Evolutionary conservation across 2,113 vertebrate genomes (phyloP).

Genomic region (Bubalus kerabau): DNA sequence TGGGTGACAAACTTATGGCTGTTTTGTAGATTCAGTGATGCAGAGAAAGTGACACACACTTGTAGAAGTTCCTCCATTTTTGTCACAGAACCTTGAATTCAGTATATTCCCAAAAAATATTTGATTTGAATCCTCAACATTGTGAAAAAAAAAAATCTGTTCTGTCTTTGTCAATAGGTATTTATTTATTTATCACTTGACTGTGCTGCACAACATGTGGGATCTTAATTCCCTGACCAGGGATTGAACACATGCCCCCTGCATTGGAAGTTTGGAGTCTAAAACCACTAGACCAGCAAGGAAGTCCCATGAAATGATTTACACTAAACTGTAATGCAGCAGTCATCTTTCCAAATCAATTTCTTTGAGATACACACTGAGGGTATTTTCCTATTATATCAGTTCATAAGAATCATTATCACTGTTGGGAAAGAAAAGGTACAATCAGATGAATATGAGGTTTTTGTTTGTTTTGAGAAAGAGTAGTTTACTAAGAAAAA

Average conservation of each 20-base stretch:
- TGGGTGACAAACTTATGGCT: not conserved
- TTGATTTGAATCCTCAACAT: not conserved
- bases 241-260: not conserved
- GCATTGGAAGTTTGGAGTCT: not conserved
- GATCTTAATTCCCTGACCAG: not conserved
- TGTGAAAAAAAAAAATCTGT: not conserved
- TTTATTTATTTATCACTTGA: no score
- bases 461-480: slow-evolving; percentile 45
- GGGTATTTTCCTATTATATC: not conserved
- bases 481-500: slow-evolving; percentile 71
- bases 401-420: slow-evolving; percentile 10
- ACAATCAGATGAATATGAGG: not conserved
- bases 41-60: not conserved
- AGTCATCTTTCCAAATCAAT: not conserved
- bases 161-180: not conserved
- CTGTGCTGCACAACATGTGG: not conserved
- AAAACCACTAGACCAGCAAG: not conserved
- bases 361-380: not conserved
- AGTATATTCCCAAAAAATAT: not conserved
- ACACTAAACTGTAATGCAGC: not conserved
- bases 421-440: slow-evolving; percentile 47
- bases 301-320: not conserved
- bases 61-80: not conserved
- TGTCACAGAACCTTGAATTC: not conserved
- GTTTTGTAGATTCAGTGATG: not conserved